Evolutionary conservation across 1,140 invertebrate genomes (phyloP).

Genomic region (Heliconius congener): DNA sequence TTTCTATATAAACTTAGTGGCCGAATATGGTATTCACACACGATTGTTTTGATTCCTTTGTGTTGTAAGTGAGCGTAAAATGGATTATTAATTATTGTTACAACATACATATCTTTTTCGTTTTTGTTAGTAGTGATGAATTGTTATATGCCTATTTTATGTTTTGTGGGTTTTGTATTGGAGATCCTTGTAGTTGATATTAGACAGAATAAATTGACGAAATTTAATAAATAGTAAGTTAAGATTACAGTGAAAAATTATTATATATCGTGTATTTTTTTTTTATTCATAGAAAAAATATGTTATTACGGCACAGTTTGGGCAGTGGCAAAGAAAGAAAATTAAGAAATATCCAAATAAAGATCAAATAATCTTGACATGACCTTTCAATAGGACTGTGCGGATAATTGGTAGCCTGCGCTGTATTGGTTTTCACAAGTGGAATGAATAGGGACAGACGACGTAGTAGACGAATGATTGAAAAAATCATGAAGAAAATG

Average conservation of each 20-base stretch:
- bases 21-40: conserved; percentile 25
- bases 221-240: too few relatives aligned
- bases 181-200: too few relatives aligned
- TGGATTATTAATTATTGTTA: conserved; percentile 24
- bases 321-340: conserved; percentile 24
- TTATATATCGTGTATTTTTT: too few relatives aligned
- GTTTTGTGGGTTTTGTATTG: neutral
- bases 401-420: conserved; percentile 45
- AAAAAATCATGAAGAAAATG: conserved; percentile 7
- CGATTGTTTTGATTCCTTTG: conserved; percentile 13
- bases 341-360: conserved; percentile 31
- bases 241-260: too few relatives aligned
- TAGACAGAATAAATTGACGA: too few relatives aligned
- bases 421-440: conserved; percentile 37
- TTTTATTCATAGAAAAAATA: neutral
- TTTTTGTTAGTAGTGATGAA: too few relatives aligned
- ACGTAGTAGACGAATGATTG: conserved; percentile 11
- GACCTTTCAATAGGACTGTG: conserved; percentile 41
- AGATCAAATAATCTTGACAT: conserved; percentile 36
- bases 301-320: neutral
- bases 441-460: conserved; percentile 27
- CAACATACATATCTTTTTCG: neutral
- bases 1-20: conserved; percentile 36
- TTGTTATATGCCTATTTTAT: neutral
- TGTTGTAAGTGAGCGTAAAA: conserved; percentile 11